These are phyloP conservation scores for Cephus rjabovi DNA, from an alignment of 2,888 invertebrate species.

Conservation along the genomic window DNA sequence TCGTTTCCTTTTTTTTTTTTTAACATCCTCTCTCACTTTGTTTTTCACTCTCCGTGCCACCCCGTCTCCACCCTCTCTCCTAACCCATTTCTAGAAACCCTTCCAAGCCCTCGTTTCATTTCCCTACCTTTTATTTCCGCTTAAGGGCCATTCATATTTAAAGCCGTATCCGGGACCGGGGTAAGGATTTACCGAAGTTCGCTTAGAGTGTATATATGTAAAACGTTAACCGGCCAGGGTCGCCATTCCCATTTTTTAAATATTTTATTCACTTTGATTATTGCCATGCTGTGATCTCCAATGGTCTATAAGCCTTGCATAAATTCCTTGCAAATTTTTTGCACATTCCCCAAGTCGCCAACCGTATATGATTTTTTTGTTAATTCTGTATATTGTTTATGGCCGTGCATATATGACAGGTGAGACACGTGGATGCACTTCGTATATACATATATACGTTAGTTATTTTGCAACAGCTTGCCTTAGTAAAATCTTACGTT, in stretches of 20 bases:
- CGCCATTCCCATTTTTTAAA: conserved; percentile 2
- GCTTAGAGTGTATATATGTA: conserved; percentile 38
- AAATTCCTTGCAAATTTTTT: too few species aligned
- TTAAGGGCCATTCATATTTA: conserved; percentile 55
- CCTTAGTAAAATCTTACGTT: too few species aligned
- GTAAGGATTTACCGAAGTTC: conserved; percentile 36
- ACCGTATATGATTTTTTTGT: too few species aligned
- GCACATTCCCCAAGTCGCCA: too few species aligned
- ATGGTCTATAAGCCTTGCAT: too few species aligned
- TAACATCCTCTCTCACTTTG: conserved; percentile 6
- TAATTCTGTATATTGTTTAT: too few species aligned
- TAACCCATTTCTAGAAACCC: neutral
- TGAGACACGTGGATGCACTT: too few species aligned
- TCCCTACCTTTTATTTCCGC: conserved; percentile 47
- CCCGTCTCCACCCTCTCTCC: conserved; percentile 10
- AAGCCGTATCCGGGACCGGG: conserved; percentile 39
- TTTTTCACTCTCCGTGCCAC: conserved; percentile 1
- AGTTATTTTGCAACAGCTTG: too few species aligned
- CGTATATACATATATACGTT: too few species aligned
- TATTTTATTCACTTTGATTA: too few species aligned
- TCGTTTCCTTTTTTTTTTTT: conserved; percentile 8
- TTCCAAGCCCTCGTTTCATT: conserved; percentile 17
- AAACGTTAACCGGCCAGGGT: conserved; percentile 28
- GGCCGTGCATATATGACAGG: too few species aligned
- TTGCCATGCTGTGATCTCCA: too few species aligned